These are phyloP conservation scores for Helicoverpa assulta DNA, from an alignment of 2,888 invertebrate genomes.

Conservation along the genomic window DNA sequence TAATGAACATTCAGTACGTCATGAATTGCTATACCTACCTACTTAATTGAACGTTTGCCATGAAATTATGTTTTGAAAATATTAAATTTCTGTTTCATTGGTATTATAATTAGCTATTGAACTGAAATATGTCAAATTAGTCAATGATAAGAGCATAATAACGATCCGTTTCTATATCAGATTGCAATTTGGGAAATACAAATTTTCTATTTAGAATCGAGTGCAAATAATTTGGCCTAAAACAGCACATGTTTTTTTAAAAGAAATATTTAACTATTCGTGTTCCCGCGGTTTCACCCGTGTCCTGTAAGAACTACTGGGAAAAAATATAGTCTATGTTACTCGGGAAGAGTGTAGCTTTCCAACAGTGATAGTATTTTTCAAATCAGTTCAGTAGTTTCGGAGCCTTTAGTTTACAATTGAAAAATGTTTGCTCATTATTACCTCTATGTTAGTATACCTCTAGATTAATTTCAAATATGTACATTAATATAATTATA, in stretches of 20 bases:
- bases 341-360: no score
- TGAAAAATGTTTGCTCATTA: no score
- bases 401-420: no score
- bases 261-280: no score
- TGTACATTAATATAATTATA: not conserved
- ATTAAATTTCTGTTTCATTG: conserved; percentile 9
- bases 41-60: conserved; percentile 3
- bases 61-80: conserved; percentile 9
- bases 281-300: no score
- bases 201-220: conserved; percentile 14
- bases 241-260: not conserved
- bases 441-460: no score
- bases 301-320: no score
- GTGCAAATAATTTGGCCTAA: not conserved
- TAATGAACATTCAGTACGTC: not conserved
- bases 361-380: no score
- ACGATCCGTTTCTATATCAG: conserved; percentile 13
- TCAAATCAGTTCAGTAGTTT: no score
- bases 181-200: conserved; percentile 12
- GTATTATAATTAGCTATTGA: conserved; percentile 37
- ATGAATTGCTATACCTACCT: not conserved
- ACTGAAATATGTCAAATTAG: conserved; percentile 43
- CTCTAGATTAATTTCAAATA: no score
- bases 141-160: conserved; percentile 37
- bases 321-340: no score